A percentile compares a stretch with the other conserved stretches of the same genome.
Conservation (phyloP, 2,888 invertebrate species). For the Sinotaia quadrata region DNA sequence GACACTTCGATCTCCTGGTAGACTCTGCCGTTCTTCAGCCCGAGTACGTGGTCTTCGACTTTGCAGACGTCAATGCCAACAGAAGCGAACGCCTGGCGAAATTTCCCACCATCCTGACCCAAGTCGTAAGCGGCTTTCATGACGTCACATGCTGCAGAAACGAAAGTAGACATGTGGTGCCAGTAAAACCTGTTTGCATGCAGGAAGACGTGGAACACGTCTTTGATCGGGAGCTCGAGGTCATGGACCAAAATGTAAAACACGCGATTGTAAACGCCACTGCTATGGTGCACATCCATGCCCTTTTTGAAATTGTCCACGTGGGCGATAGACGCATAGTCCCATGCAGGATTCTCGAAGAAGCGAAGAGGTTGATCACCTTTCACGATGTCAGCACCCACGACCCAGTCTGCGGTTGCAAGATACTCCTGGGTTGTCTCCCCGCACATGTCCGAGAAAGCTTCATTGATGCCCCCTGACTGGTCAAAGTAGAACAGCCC, state of each 20-base stretch:
- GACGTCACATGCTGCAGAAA: constrained; percentile 50
- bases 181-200: constrained; percentile 54
- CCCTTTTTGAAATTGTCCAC: constrained; percentile 38
- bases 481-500: constrained; percentile 44
- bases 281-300: constrained; percentile 47
- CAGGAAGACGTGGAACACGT: constrained; percentile 47
- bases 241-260: constrained; percentile 47
- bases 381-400: constrained; percentile 39
- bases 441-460: constrained; percentile 53
- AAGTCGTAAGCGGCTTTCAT: constrained; percentile 51
- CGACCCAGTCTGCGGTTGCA: constrained; percentile 32
- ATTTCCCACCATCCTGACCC: constrained; percentile 40
- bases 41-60: constrained; percentile 10
- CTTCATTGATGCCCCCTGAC: constrained; percentile 53
- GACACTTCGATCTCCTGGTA: constrained; percentile 15
- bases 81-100: constrained; percentile 41
- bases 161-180: constrained; percentile 43
- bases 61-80: constrained; percentile 44
- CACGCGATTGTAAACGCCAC: constrained; percentile 50
- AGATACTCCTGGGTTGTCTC: constrained; percentile 42
- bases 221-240: constrained; percentile 36
- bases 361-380: constrained; percentile 36
- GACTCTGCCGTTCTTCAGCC: background rate
- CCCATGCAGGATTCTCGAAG: constrained; percentile 47
- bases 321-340: constrained; percentile 49